Evolutionary conservation across 2,797 vertebrate species (phyloP), one percentile per base, ranked within the genome.

Genomic region (Falco concolor): DNA sequence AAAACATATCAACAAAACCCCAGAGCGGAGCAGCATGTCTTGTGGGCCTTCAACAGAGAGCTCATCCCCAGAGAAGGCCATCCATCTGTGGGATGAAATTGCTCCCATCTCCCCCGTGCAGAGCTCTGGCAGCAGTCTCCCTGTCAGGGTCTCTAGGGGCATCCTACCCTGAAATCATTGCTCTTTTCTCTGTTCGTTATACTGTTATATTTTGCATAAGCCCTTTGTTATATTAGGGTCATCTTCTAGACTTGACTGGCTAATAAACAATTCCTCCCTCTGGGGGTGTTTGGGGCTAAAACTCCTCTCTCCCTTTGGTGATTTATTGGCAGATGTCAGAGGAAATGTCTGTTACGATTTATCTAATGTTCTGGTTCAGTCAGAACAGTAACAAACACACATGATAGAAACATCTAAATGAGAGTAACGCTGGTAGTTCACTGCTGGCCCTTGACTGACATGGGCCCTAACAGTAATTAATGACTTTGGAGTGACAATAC

Each of bases 221-320:
- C 36, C n/a, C 53, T 86, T 81, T 94, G 83, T 94, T 96, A 84
- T 94, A 93, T 94, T 83, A 93, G 61, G 69, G 85, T 95, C 91
- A 88, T 91, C 68, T 57, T 64, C 82, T 69, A 65, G 76, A 38
- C 74, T 47, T 95, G 91, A 75, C 87, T 90, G 86, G 77, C 69
- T 95, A 93, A 94, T 95, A 93, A 96, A 91, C 60, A 92, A 59
- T 91, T 75, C 45, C 50, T 93, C 61, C 87, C 76, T 90, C 86
- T 78, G 56, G 68, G 87, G 64, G 28, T 36, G 13, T 87, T 81
- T 86, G 76, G 34, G 61, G 63, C 77, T 86, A 38, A 64, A 68
- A 54, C 57, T 72, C 79, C 83, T 65, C 21, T 64, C 61, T 94
- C 24, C 75, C 40, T 47, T 57, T 12, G 34, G n/a, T 93, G 90